phyloP scores from a whole-genome alignment of 2,797 vertebrate species.

The Pelodytes ibericus region DNA sequence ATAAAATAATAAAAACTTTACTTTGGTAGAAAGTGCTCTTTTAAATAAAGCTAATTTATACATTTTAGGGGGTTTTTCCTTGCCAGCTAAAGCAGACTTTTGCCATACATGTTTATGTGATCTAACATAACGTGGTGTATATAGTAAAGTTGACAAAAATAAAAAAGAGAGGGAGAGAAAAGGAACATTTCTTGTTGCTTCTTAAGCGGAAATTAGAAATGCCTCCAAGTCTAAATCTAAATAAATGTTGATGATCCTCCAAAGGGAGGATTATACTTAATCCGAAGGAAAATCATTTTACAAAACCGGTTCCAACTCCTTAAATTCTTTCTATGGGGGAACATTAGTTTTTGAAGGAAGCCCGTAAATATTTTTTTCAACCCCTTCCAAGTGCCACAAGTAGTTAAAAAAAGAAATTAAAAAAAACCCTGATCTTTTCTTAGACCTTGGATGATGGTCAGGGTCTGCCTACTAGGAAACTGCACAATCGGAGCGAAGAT shows the following conservation, averaged over 20 bases:
- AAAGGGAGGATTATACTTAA: background rate
- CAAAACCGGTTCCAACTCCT: conserved; percentile 28
- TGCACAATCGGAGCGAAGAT: conserved; percentile 21
- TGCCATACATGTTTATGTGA: too few relatives aligned
- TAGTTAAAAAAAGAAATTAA: conserved; percentile 21
- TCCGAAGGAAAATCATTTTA: conserved; percentile 14
- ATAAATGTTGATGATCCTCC: background rate
- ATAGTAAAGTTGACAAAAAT: too few relatives aligned
- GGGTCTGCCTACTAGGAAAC: conserved; percentile 28
- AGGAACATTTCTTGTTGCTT: background rate
- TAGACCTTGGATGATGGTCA: conserved; percentile 10
- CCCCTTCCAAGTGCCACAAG: conserved; percentile 27
- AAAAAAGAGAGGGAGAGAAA: too few relatives aligned
- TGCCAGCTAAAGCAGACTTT: too few relatives aligned
- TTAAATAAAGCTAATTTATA: too few relatives aligned
- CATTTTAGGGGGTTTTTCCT: too few relatives aligned
- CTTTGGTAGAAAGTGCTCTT: too few relatives aligned
- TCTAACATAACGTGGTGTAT: too few relatives aligned
- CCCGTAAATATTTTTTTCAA: conserved; percentile 30
- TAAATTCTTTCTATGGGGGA: conserved; percentile 30
- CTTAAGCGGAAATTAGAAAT: background rate
- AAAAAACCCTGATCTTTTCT: too few relatives aligned
- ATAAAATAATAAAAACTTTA: too few relatives aligned
- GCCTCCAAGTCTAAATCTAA: conserved; percentile 11
- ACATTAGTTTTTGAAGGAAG: conserved; percentile 1